These are phyloP conservation scores for Alauda arvensis DNA, from an alignment of 2,797 vertebrate genomes.

Conservation along the genomic window DNA sequence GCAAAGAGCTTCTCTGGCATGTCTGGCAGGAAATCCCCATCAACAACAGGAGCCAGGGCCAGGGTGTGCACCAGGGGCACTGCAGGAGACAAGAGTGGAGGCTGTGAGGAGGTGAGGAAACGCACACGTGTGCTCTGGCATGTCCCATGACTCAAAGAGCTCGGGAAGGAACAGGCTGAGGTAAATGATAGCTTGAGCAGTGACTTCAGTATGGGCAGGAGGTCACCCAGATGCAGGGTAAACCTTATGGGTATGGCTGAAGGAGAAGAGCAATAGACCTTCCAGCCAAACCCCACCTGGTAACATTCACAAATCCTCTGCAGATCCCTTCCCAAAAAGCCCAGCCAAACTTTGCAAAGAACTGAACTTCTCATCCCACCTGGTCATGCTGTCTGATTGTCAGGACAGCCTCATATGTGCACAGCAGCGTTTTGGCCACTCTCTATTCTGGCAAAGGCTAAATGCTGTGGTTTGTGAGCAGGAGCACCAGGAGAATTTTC, in stretches of 20 bases:
- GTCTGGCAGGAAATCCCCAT: constrained; percentile 89
- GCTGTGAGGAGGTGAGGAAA: neutral
- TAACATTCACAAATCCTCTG: neutral
- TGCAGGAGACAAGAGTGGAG: constrained; percentile 28
- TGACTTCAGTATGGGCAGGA: neutral
- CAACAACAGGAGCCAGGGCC: constrained; percentile 77
- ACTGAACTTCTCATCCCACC: neutral
- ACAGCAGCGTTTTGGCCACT: neutral
- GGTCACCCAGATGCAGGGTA: neutral
- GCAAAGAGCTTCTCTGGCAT: constrained; percentile 78
- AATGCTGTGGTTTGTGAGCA: neutral
- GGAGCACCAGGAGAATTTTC: neutral
- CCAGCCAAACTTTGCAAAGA: neutral
- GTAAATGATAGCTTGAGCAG: neutral
- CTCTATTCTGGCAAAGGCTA: neutral
- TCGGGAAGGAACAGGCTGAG: neutral
- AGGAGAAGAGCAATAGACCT: neutral
- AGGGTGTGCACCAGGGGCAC: constrained; percentile 78
- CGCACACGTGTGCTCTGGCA: neutral
- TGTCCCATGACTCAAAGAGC: neutral
- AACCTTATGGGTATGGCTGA: neutral
- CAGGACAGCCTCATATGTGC: neutral
- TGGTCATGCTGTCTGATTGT: neutral
- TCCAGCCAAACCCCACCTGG: neutral
- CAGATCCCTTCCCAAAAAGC: neutral